These are phyloP conservation scores for Condylura cristata DNA, from an alignment of 2,113 vertebrate genomes.

Conservation along the genomic window DNA sequence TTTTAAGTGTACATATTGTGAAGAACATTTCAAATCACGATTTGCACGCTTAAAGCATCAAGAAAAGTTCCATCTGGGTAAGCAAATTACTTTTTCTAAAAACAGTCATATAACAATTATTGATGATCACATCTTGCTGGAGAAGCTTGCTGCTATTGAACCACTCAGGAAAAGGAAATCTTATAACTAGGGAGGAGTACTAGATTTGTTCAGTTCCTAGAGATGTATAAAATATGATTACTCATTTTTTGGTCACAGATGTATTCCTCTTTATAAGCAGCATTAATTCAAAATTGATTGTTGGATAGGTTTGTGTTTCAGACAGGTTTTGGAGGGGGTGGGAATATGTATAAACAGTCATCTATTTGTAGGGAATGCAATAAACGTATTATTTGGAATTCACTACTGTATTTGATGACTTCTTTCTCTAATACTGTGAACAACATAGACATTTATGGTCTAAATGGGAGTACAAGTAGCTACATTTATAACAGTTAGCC, in stretches of 20 bases:
- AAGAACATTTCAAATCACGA: slow-evolving; percentile 96
- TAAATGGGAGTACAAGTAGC: background rate
- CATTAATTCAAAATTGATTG: background rate
- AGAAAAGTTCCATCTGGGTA: slow-evolving; percentile 97
- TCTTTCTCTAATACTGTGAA: background rate
- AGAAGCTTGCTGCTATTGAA: background rate
- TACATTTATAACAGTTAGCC: background rate
- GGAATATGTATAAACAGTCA: too few species aligned
- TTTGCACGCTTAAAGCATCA: slow-evolving; percentile 98
- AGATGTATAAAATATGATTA: background rate
- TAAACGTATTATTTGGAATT: background rate
- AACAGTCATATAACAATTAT: background rate
- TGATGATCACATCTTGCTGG: background rate
- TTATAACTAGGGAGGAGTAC: background rate
- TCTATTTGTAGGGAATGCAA: background rate
- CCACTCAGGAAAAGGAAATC: background rate
- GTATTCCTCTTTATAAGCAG: background rate
- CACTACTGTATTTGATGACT: background rate
- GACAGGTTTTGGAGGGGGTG: too few species aligned
- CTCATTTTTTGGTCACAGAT: background rate
- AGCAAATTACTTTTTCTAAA: slow-evolving; percentile 62
- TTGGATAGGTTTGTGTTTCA: background rate
- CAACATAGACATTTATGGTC: background rate
- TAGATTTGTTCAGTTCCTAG: background rate
- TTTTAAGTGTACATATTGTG: slow-evolving; percentile 97